Evolutionary conservation across 2,888 invertebrate species (phyloP).

Genomic region (Dorcus hopei): DNA sequence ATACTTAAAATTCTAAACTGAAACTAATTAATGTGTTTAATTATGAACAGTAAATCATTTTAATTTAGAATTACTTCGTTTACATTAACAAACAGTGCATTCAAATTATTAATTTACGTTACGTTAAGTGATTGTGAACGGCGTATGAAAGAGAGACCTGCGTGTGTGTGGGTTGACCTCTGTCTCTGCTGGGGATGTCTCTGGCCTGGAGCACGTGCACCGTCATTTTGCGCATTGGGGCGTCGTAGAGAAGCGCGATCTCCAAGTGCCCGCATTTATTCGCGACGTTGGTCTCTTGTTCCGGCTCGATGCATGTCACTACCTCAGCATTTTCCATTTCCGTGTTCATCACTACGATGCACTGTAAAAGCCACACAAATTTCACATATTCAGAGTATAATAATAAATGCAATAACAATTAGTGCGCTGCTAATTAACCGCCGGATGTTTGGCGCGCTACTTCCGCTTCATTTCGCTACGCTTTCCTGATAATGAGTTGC

Average conservation of each 20-base stretch:
- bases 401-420: not conserved
- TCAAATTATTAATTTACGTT: no score
- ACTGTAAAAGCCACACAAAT: conserved; percentile 38
- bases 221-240: conserved; percentile 88
- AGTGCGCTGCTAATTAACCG: no score
- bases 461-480: no score
- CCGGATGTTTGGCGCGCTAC: no score
- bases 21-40: no score
- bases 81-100: no score
- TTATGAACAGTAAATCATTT: no score
- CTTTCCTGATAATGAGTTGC: no score
- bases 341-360: conserved; percentile 53
- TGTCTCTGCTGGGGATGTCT: conserved; percentile 69
- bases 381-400: not conserved
- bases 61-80: no score
- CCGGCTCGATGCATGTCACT: conserved; percentile 39
- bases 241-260: conserved; percentile 84
- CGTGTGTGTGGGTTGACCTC: conserved; percentile 66
- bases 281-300: conserved; percentile 50
- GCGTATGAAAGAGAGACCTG: conserved; percentile 50
- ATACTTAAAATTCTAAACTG: no score
- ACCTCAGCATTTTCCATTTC: conserved; percentile 40
- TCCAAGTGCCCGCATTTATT: conserved; percentile 77
- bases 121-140: no score
- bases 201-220: conserved; percentile 87